A percentile compares a stretch with the other conserved stretches of the same genome.
phyloP scores from a whole-genome alignment of 2,797 vertebrate species.

The Champsocephalus esox region DNA sequence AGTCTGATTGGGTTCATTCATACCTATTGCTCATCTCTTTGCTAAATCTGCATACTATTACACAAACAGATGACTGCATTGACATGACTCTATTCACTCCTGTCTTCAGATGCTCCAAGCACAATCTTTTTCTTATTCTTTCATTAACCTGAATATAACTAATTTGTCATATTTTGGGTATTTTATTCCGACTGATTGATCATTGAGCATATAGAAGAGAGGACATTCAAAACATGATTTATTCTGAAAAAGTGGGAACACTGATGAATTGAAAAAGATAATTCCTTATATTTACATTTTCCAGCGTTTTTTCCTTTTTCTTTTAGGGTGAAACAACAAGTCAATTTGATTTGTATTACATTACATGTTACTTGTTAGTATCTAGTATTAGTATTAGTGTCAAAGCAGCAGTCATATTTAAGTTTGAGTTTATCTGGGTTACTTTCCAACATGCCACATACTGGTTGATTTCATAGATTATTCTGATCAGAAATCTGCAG shows the following conservation, averaged over 20 bases:
- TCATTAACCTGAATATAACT: slow-evolving; percentile 38
- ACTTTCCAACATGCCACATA: neutral
- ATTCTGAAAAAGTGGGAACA: neutral
- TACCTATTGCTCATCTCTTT: slow-evolving; percentile 24
- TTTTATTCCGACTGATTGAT: slow-evolving; percentile 12
- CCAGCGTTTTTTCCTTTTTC: too few relatives aligned
- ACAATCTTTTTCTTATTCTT: slow-evolving; percentile 27
- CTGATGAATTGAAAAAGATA: too few relatives aligned
- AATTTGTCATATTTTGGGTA: too few relatives aligned
- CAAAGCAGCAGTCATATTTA: too few relatives aligned
- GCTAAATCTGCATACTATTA: slow-evolving; percentile 38
- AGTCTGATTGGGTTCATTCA: slow-evolving; percentile 52
- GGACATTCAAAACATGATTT: too few relatives aligned
- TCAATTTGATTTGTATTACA: neutral
- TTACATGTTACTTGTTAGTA: too few relatives aligned
- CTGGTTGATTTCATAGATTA: neutral
- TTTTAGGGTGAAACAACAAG: neutral
- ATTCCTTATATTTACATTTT: too few relatives aligned
- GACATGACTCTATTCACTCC: slow-evolving; percentile 28
- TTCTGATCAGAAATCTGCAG: too few relatives aligned
- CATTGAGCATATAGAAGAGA: neutral
- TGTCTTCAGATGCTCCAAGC: slow-evolving; percentile 12
- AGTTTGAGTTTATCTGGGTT: neutral
- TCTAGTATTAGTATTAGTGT: too few relatives aligned
- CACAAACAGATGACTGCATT: slow-evolving; percentile 29